A percentile compares a stretch with the other conserved stretches of the same genome.
These are phyloP conservation scores for Poecile atricapillus DNA, from an alignment of 2,113 vertebrate species.

Conservation along the genomic window DNA sequence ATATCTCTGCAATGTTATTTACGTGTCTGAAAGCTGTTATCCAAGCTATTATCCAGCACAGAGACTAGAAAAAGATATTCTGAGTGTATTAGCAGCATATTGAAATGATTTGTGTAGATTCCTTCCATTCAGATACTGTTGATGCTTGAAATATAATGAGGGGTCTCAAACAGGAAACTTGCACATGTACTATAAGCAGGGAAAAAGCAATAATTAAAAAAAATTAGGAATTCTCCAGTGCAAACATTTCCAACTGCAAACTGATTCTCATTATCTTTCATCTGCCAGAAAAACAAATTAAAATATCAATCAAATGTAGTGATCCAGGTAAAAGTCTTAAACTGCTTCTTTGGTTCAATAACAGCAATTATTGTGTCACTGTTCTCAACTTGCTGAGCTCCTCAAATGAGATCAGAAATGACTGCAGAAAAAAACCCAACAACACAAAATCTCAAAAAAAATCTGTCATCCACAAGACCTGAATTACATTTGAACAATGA, in stretches of 20 bases:
- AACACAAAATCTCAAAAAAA: neutral
- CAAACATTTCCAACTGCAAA: neutral
- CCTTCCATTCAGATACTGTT: neutral
- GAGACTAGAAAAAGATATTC: neutral
- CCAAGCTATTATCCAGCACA: neutral
- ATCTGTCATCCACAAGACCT: neutral
- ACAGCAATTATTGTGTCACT: neutral
- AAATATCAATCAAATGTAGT: slow-evolving; percentile 27
- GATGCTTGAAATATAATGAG: neutral
- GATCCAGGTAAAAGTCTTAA: slow-evolving; percentile 34
- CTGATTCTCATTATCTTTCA: slow-evolving; percentile 13
- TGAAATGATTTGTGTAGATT: neutral
- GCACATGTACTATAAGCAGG: neutral
- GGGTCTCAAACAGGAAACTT: neutral
- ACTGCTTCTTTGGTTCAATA: neutral
- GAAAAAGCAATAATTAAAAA: neutral
- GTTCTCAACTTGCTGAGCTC: neutral
- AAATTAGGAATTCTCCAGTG: neutral
- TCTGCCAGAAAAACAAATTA: slow-evolving; percentile 24
- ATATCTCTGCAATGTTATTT: neutral
- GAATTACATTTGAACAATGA: neutral
- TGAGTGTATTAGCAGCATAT: neutral
- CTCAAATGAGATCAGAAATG: neutral
- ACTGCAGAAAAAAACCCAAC: neutral
- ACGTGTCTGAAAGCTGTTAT: neutral